Base-by-base conservation (phyloP, 2,113 vertebrate species). In the Propithecus coquereli region DNA sequence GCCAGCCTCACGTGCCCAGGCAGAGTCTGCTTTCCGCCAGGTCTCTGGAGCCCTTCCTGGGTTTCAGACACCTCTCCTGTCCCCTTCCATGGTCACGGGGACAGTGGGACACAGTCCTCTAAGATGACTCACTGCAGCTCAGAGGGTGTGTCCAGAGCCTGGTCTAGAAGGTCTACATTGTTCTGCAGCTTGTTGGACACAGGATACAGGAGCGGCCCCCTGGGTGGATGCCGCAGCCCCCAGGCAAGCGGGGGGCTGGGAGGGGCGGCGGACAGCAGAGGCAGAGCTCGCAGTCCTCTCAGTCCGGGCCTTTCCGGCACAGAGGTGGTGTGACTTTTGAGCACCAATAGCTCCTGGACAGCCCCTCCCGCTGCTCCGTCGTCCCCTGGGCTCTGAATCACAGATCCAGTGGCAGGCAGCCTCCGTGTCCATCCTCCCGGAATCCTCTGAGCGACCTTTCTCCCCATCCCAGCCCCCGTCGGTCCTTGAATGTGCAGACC, bases 131-230 rank as follows among this genome's bases (percentile, higher is more conserved):
- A 30, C 8, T 1, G 23, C 59, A 17, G 59, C 22, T 52, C 59
- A 3, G 0, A 16, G 3, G 0, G 11, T 4, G 23, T 25, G 68
- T 61, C 22, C 40, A 3, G 30, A n/a, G 54, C 54, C 6, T 16
- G 40, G 20, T 59, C 37, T 57, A 7, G 54, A 57, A 20, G 54
- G 54, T 57, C 54, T 57, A 2, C 7, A 6, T 57, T 22, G 20
- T 57, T 57, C 54, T 57, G 54, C 8, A 6, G 68, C 22, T 23
- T 37, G 23, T 25, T 25, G 22, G 68, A 5, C 22, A 12, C 22
- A 11, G n/a, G 37, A 40, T 40, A 4, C 23, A 37, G 68, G 10
- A 40, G 37, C 5, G 27, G 45, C 30, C 45, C 8, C 45, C 74
- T 11, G 1, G 17, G 74, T 16, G 74, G 17, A 10, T 9, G 2